Conservation (phyloP, 2,797 vertebrate genomes). For the Sparus aurata region DNA sequence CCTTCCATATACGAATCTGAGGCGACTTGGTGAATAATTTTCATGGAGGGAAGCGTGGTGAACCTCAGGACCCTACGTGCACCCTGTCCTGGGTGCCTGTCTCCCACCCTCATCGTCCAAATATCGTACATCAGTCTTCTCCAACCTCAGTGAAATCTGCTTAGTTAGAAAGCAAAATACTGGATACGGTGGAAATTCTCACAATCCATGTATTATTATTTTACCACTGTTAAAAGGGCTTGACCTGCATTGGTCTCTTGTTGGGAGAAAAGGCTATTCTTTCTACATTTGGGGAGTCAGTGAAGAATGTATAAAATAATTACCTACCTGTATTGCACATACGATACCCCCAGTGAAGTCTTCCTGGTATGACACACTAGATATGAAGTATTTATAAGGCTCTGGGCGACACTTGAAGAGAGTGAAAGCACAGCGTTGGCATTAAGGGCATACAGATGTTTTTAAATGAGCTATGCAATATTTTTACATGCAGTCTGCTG, state of each 20-base stretch:
- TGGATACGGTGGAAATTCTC: conserved; percentile 25
- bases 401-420: conserved; percentile 38
- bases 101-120: conserved; percentile 16
- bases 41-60: conserved; percentile 19
- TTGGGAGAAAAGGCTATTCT: not conserved
- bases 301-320: conserved; percentile 25
- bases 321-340: conserved; percentile 66
- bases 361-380: conserved; percentile 37
- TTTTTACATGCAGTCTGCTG: conserved; percentile 75
- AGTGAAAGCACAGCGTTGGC: conserved; percentile 75
- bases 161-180: conserved; percentile 7
- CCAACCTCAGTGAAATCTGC: conserved; percentile 21
- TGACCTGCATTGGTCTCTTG: conserved; percentile 40
- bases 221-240: conserved; percentile 57
- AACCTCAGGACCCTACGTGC: conserved; percentile 46
- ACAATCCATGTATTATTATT: conserved; percentile 35
- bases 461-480: conserved; percentile 89
- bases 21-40: conserved; percentile 50
- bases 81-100: conserved; percentile 61
- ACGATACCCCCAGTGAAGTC: conserved; percentile 49
- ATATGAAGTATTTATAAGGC: conserved; percentile 37
- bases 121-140: conserved; percentile 1
- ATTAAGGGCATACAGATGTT: conserved; percentile 74
- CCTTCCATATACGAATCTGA: conserved; percentile 99
- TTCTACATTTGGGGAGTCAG: conserved; percentile 20